phyloP scores from a whole-genome alignment of 2,797 vertebrate genomes.

The Peromyscus melanophrys region DNA sequence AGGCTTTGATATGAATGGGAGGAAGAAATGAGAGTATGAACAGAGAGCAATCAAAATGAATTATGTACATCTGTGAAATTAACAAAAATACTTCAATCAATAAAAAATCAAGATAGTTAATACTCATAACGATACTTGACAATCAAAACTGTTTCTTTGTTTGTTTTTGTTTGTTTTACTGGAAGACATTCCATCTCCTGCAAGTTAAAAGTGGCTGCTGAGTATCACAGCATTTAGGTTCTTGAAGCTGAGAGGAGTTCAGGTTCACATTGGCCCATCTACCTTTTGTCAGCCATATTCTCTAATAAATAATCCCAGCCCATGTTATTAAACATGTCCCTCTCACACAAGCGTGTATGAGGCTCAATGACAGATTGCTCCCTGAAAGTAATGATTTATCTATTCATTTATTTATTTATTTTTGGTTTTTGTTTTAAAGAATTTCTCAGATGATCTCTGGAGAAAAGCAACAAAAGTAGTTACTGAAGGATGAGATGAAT shows the following conservation, averaged over 20 bases:
- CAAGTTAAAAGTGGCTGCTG: not conserved
- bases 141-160: not conserved
- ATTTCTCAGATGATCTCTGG: not conserved
- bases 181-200: not conserved
- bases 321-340: not conserved
- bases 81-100: not conserved
- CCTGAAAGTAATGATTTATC: not conserved
- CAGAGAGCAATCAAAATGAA: not conserved
- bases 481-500: slow-evolving; percentile 23
- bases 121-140: not conserved
- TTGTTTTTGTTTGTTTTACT: not conserved
- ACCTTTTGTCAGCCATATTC: not conserved
- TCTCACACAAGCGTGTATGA: not conserved
- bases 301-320: not conserved
- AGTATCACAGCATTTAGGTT: not conserved
- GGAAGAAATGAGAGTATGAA: too few species aligned
- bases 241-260: not conserved
- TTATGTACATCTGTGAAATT: not conserved
- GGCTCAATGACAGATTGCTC: not conserved
- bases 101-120: not conserved
- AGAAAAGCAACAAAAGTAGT: slow-evolving; percentile 32
- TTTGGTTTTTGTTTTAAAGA: slow-evolving; percentile 2
- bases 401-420: not conserved
- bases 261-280: not conserved
- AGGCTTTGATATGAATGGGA: not conserved